These are phyloP conservation scores for Eretmocerus hayati DNA, from an alignment of 2,888 invertebrate species.

Conservation along the genomic window DNA sequence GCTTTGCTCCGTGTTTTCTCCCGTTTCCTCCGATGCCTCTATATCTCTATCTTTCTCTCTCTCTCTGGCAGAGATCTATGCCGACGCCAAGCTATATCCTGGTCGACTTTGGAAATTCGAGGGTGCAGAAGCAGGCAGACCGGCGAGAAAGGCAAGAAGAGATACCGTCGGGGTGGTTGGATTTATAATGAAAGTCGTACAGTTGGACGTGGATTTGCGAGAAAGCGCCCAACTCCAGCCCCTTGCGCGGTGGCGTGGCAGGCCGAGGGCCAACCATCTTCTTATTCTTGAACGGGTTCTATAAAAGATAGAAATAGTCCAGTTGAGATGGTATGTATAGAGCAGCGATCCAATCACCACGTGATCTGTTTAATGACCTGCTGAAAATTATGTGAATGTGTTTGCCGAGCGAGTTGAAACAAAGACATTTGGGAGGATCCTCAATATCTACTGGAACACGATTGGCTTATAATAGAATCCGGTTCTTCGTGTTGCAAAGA, in stretches of 20 bases:
- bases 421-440: no score
- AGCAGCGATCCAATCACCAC: conserved; percentile 43
- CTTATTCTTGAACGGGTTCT: no score
- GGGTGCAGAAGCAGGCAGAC: background rate
- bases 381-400: conserved; percentile 32
- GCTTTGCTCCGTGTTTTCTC: conserved; percentile 4
- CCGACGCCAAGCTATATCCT: conserved; percentile 7
- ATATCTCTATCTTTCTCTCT: background rate
- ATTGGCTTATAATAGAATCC: background rate
- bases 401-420: background rate
- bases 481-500: conserved; percentile 3
- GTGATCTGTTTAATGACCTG: conserved; percentile 44
- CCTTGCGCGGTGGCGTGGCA: no score
- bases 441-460: no score
- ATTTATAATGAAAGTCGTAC: conserved; percentile 47
- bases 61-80: no score
- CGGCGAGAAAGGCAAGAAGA: conserved; percentile 22
- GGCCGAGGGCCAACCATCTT: no score
- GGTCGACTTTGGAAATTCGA: conserved; percentile 1
- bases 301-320: background rate
- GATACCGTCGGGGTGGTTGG: conserved; percentile 33
- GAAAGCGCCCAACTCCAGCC: conserved; percentile 27
- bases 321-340: background rate
- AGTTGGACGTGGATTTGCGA: conserved; percentile 45
- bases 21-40: conserved; percentile 16